A percentile compares a stretch with the other conserved stretches of the same genome.
Evolutionary conservation across 64 coral and sea anemone genomes (phyloP).

Genomic region (Platygyra sinensis): DNA sequence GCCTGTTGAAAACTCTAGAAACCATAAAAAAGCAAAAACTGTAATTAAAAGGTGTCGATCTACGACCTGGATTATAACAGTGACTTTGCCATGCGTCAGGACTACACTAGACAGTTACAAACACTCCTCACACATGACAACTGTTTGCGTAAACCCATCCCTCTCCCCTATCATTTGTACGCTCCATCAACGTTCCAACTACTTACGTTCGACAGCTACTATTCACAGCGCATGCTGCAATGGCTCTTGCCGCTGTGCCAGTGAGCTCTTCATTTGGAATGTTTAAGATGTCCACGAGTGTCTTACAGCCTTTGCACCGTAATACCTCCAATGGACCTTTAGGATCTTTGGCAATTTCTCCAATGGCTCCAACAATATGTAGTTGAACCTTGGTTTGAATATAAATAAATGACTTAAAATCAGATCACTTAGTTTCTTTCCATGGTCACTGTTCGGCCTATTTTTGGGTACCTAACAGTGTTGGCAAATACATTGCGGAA

Average conservation of each 20-base stretch:
- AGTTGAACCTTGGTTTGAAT: constrained; percentile 61
- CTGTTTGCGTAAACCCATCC: no score
- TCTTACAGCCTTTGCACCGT: constrained; percentile 75
- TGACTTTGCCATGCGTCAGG: no score
- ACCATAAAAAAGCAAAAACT: not conserved
- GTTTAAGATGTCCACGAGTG: constrained; percentile 49
- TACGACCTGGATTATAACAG: no score
- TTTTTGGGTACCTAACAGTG: not conserved
- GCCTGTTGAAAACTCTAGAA: constrained; percentile 23
- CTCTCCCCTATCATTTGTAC: no score
- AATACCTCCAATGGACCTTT: constrained; percentile 50
- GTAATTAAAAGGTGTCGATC: not conserved
- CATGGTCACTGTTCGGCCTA: not conserved
- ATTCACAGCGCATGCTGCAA: constrained; percentile 65
- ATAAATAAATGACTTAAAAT: not conserved
- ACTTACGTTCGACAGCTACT: constrained; percentile 68
- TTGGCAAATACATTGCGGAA: no score
- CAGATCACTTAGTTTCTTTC: not conserved
- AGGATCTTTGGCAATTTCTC: constrained; percentile 74
- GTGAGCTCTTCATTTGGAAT: constrained; percentile 76
- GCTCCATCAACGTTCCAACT: not conserved
- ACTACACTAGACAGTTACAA: no score
- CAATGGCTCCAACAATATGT: constrained; percentile 74
- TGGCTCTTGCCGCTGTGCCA: constrained; percentile 58
- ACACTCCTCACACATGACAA: no score